Base-by-base conservation (phyloP, 2,888 invertebrate species). In the Laothoe populi region DNA sequence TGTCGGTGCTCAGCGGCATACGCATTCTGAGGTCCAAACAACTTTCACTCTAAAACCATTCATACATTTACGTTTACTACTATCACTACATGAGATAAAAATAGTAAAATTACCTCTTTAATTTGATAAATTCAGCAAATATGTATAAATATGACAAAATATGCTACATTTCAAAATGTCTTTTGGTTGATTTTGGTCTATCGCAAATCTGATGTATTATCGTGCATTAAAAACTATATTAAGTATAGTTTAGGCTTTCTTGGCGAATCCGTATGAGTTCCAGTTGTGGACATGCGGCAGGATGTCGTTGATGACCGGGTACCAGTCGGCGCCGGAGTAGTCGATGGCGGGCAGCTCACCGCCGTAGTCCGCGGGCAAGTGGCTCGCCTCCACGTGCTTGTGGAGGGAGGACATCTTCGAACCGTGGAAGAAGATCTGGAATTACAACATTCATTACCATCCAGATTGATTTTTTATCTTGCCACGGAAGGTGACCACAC, bases 351-450 rank as follows among this genome's bases (percentile, higher is more conserved):
- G 96, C 45, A 95, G 82, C 60, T 94, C 87, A 38, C 97, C 97
- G 65, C 95, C 96, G 82, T 97, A 97, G 86, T 97, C 95, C 46
- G 94, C 90, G 0, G 97, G 97, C 69, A 97, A 83, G 78, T 95
- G 94, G 35, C 94, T 93, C 0, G 96, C 94, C 0, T 93, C 92
- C 71, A 97, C 82, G 84, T 96, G 93, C 79, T 95, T 94, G 81
- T 97, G 97, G 4, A 97, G 93, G 0, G 95, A 95, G 38, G 94
- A 78, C 96, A 97, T 97, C 79, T 97, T 96, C 64, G 93, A 93
- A 13, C 97, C 97, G 83, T 97, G 97, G 95, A 97, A 97, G 89
- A 94, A 95, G 89, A 97, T 95, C 95, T 97, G 88, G 0, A 92
- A 88, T 13, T 10, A 53, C 11, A 46, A 21, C 7, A 46, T 19